Evolutionary conservation across 2,113 vertebrate genomes (phyloP).

Genomic region (Hylia prasina): DNA sequence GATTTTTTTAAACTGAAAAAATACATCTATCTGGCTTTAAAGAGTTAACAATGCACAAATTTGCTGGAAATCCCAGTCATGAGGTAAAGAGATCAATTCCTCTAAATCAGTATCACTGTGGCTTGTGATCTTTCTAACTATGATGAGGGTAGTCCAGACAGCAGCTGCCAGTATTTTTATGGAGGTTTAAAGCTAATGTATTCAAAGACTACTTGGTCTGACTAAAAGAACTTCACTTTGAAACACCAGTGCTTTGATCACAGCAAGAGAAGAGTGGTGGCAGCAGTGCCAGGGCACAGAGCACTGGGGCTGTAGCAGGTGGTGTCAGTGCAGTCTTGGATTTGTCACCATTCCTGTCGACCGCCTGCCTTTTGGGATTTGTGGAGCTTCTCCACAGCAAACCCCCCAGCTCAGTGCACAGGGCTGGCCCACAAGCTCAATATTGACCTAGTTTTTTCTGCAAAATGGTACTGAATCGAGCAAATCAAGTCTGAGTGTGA

Average conservation of each 20-base stretch:
- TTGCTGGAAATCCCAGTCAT: not conserved
- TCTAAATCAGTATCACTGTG: not conserved
- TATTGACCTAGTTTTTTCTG: not conserved
- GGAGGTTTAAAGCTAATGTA: not conserved
- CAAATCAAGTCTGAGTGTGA: not conserved
- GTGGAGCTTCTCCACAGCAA: not conserved
- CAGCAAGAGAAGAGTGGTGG: fast-evolving
- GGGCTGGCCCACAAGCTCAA: not conserved
- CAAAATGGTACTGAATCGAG: not conserved
- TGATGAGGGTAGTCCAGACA: not conserved
- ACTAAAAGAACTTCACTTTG: not conserved
- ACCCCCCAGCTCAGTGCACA: not conserved
- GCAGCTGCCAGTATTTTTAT: not conserved
- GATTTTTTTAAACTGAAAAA: not conserved
- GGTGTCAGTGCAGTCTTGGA: not conserved
- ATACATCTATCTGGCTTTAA: not conserved
- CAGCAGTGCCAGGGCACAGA: fast-evolving
- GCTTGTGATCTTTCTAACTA: not conserved
- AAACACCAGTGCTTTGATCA: not conserved
- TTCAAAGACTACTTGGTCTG: not conserved
- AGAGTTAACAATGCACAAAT: not conserved
- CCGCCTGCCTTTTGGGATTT: fast-evolving
- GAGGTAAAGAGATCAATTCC: not conserved
- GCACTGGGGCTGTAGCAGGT: fast-evolving
- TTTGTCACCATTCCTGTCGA: not conserved